Conservation (phyloP, 1,140 invertebrate species). For the Bombus polaris region DNA sequence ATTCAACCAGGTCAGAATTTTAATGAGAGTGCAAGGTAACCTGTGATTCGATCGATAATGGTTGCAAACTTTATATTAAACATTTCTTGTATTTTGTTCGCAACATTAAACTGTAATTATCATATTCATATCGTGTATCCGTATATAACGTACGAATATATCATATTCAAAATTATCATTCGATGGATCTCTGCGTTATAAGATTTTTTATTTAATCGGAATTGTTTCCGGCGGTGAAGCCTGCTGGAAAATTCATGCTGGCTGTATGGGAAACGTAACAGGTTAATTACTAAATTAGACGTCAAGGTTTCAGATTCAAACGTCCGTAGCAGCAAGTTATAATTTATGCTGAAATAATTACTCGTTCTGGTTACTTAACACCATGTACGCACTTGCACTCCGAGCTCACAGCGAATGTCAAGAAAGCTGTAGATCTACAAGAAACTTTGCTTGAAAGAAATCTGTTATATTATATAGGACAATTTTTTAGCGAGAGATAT, state of each 20-base stretch:
- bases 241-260: neutral
- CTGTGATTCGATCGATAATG: neutral
- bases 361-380: neutral
- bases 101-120: neutral
- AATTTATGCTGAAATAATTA: slow-evolving; percentile 29
- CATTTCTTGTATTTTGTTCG: neutral
- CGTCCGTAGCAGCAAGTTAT: neutral
- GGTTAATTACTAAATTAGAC: neutral
- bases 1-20: slow-evolving; percentile 10
- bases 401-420: neutral
- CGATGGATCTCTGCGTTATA: neutral
- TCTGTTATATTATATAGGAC: neutral
- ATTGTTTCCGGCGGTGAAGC: neutral
- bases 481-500: neutral
- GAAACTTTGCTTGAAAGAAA: neutral
- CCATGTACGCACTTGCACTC: too few species aligned
- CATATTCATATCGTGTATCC: neutral
- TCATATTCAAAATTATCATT: neutral
- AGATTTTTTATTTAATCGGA: neutral
- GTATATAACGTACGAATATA: neutral
- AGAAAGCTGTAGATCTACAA: neutral
- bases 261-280: neutral
- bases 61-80: slow-evolving; percentile 6
- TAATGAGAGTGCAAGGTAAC: neutral
- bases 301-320: neutral